Conservation (phyloP, 2,797 vertebrate species). For the Adrianichthys oophorus region DNA sequence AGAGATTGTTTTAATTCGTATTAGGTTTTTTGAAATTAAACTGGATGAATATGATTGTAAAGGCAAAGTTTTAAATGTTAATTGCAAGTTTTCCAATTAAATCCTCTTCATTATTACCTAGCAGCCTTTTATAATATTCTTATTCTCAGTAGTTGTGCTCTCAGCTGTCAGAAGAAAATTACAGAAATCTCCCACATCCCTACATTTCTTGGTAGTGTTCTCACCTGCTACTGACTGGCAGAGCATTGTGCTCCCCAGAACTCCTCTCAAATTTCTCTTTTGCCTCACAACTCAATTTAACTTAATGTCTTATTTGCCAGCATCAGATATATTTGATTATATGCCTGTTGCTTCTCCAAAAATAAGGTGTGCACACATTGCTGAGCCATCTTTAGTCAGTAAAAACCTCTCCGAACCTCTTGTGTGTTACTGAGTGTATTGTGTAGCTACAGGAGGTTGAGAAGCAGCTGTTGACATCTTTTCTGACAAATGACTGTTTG, state of each 20-base stretch:
- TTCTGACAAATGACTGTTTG: slow-evolving; percentile 60
- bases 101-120: background rate
- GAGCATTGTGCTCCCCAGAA: slow-evolving; percentile 8
- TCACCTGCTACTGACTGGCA: slow-evolving; percentile 26
- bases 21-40: too few relatives aligned
- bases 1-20: too few relatives aligned
- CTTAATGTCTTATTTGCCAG: slow-evolving; percentile 18
- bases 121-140: slow-evolving; percentile 4
- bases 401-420: slow-evolving; percentile 24
- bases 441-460: slow-evolving; percentile 41
- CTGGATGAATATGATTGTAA: too few relatives aligned
- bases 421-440: slow-evolving; percentile 25
- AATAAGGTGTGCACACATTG: slow-evolving; percentile 33
- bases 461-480: slow-evolving; percentile 64
- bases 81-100: background rate
- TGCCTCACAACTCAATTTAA: slow-evolving; percentile 28
- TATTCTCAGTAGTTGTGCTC: slow-evolving; percentile 9
- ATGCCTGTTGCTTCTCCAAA: slow-evolving; percentile 26
- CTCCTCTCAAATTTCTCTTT: slow-evolving; percentile 14
- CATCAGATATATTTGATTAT: slow-evolving; percentile 45
- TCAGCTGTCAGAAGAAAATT: slow-evolving; percentile 26
- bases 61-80: background rate
- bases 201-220: slow-evolving; percentile 9
- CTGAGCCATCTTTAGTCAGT: slow-evolving; percentile 41
- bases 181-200: slow-evolving; percentile 29